Evolutionary conservation across 2,113 vertebrate genomes (phyloP).

Genomic region (Ceyx margarethae): DNA sequence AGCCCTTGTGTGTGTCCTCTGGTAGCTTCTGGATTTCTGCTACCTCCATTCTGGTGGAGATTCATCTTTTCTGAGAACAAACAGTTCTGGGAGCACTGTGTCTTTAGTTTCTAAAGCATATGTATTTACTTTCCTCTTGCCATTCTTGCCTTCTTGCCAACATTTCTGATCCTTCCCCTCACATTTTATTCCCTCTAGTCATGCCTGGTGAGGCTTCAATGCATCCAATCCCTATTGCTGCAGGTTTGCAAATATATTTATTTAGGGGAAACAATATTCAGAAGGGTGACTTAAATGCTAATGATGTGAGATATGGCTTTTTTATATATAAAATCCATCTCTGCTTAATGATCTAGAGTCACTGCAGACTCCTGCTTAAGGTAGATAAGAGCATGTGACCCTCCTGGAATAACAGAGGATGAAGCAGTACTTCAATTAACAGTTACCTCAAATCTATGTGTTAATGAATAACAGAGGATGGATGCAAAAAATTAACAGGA

Average conservation of each 20-base stretch:
- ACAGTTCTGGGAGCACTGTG: too few species aligned
- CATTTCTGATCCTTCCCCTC: background rate
- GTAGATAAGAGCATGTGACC: background rate
- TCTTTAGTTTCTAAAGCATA: background rate
- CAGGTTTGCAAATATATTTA: background rate
- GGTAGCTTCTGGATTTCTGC: background rate
- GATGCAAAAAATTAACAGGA: background rate
- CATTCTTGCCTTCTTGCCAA: background rate
- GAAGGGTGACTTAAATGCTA: background rate
- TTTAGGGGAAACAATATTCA: conserved; percentile 15
- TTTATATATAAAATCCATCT: background rate
- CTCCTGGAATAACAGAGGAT: background rate
- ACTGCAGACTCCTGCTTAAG: background rate
- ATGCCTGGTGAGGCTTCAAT: background rate
- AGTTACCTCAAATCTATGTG: background rate
- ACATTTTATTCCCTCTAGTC: background rate
- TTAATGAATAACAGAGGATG: background rate
- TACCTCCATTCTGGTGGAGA: background rate
- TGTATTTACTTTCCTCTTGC: background rate
- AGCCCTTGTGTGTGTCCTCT: too few species aligned
- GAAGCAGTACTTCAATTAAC: background rate
- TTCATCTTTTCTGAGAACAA: background rate
- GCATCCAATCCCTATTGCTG: background rate
- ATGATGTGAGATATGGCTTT: background rate
- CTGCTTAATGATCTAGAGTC: conserved; percentile 8